Conservation (phyloP, 2,113 vertebrate species). For the Perccottus glenii region DNA sequence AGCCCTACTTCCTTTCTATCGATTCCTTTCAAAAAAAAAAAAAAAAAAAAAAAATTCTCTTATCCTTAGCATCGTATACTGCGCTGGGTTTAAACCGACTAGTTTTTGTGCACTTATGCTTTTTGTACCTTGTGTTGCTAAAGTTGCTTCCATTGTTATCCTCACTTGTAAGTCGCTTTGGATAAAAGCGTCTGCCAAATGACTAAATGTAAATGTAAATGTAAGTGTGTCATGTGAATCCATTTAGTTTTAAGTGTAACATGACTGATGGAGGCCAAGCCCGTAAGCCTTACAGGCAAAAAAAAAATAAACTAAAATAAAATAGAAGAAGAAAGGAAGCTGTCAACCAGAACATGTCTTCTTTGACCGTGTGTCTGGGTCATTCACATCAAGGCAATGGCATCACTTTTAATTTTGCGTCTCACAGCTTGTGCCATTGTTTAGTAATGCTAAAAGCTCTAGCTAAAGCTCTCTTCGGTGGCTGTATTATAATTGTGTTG, state of each 20-base stretch:
- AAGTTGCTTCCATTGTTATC: no score
- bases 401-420: slow-evolving; percentile 63
- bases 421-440: slow-evolving; percentile 46
- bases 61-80: no score
- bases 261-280: slow-evolving; percentile 35
- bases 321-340: slow-evolving; percentile 60
- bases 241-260: slow-evolving; percentile 57
- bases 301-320: slow-evolving; percentile 57
- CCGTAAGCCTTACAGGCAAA: slow-evolving; percentile 28
- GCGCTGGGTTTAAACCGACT: no score
- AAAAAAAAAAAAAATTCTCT: no score
- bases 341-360: slow-evolving; percentile 50
- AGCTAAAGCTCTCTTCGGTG: slow-evolving; percentile 40
- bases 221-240: slow-evolving; percentile 67
- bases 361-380: slow-evolving; percentile 49
- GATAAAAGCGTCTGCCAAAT: no score
- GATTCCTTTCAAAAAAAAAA: no score
- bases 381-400: slow-evolving; percentile 55
- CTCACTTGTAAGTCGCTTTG: no score
- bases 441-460: slow-evolving; percentile 41
- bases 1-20: no score
- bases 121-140: no score
- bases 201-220: no score
- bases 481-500: slow-evolving; percentile 8
- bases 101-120: no score